Percentiles rank a stretch among this genome's conserved stretches.
These are phyloP conservation scores for Triplophysa dalaica DNA, from an alignment of 2,113 vertebrate species.

Conservation along the genomic window DNA sequence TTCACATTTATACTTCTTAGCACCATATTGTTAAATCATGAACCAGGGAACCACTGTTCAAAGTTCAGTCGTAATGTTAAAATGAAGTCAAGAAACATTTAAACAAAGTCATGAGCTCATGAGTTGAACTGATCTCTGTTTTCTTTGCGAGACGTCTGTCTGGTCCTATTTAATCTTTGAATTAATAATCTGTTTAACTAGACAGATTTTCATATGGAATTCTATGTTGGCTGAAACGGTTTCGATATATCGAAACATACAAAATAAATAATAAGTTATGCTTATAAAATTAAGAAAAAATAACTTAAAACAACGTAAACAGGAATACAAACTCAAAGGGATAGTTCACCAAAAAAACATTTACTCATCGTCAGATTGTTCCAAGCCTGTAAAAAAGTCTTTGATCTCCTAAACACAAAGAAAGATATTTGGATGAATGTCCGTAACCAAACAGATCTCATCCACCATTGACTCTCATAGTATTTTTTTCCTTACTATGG, in stretches of 20 bases:
- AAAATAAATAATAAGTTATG: constrained; percentile 20
- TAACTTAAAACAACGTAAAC: background rate
- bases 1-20: background rate
- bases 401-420: no score
- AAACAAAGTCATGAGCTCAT: background rate
- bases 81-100: background rate
- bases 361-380: no score
- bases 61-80: background rate
- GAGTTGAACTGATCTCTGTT: background rate
- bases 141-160: background rate
- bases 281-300: background rate
- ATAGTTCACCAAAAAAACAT: no score
- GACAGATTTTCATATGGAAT: background rate
- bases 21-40: constrained; percentile 2
- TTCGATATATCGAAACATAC: background rate
- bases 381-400: no score
- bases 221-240: background rate
- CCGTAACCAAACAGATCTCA: no score
- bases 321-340: background rate
- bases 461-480: no score
- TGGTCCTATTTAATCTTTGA: background rate
- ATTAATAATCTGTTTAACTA: no score
- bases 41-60: background rate
- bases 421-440: no score
- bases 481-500: no score